Percentiles rank a stretch among this genome's conserved stretches.
These are phyloP conservation scores for Fundulus diaphanus DNA, from an alignment of 2,797 vertebrate genomes.

Conservation along the genomic window DNA sequence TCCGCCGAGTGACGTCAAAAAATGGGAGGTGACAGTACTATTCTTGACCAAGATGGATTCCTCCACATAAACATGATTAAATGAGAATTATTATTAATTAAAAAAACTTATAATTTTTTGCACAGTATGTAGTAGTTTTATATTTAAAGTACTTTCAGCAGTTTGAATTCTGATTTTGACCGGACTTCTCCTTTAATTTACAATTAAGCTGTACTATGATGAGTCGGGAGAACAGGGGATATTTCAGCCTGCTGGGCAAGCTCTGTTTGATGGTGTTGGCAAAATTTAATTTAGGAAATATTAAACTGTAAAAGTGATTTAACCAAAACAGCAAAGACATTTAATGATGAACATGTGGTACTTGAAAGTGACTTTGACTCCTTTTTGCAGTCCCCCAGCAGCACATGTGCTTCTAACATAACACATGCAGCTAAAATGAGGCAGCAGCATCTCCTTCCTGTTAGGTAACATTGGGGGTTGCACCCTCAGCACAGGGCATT, in stretches of 20 bases:
- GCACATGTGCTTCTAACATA: neutral
- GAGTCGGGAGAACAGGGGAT: neutral
- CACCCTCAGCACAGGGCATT: constrained; percentile 53
- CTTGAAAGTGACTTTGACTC: neutral
- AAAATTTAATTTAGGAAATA: neutral
- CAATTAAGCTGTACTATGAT: neutral
- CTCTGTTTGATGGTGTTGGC: neutral
- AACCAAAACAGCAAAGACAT: neutral
- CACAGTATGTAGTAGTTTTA: too few relatives aligned
- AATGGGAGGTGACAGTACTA: too few relatives aligned
- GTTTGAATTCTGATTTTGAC: too few relatives aligned
- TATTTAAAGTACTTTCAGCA: too few relatives aligned
- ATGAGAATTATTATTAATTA: too few relatives aligned
- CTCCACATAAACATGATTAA: too few relatives aligned
- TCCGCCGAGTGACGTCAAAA: too few relatives aligned
- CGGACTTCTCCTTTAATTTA: too few relatives aligned
- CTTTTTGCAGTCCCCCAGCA: too few relatives aligned
- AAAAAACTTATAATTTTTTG: too few relatives aligned
- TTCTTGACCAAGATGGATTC: too few relatives aligned
- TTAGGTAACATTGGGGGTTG: constrained; percentile 38
- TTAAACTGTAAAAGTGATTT: neutral
- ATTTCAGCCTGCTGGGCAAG: neutral
- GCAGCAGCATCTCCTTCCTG: constrained; percentile 13
- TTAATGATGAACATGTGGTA: neutral
- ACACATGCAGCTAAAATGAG: constrained; percentile 15